These are phyloP conservation scores for Siniperca knerii DNA, from an alignment of 2,113 vertebrate species.

Conservation along the genomic window DNA sequence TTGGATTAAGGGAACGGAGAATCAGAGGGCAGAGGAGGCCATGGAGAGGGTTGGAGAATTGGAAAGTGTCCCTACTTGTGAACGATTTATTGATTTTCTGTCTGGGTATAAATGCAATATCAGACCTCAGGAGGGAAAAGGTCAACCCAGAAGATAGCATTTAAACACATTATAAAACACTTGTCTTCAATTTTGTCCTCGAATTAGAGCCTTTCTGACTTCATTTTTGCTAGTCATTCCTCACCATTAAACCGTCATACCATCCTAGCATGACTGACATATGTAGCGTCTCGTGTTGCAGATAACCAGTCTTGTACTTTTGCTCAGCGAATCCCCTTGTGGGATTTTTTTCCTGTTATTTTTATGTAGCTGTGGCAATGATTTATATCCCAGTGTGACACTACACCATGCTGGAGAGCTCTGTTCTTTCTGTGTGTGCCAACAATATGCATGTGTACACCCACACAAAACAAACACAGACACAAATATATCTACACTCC, in stretches of 20 bases:
- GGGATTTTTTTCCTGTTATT: conserved; percentile 11
- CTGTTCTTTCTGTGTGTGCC: neutral
- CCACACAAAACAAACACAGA: neutral
- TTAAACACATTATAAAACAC: conserved; percentile 37
- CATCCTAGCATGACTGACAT: neutral
- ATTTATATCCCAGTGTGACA: conserved; percentile 23
- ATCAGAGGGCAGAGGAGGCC: conserved; percentile 19
- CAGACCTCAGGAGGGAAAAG: conserved; percentile 32
- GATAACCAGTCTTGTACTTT: neutral
- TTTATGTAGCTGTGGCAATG: conserved; percentile 21
- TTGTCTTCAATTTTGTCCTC: conserved; percentile 22
- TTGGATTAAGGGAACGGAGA: conserved; percentile 35
- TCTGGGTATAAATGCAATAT: conserved; percentile 31
- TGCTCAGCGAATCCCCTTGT: neutral
- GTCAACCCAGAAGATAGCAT: conserved; percentile 31
- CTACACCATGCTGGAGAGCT: neutral
- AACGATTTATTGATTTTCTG: conserved; percentile 58
- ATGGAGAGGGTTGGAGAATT: conserved; percentile 1
- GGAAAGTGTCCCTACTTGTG: conserved; percentile 21
- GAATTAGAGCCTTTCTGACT: neutral
- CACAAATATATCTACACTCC: neutral
- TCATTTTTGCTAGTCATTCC: neutral
- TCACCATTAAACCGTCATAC: neutral
- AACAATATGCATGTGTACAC: neutral
- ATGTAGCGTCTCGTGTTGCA: neutral